Base-by-base conservation (phyloP, 64 coral and sea anemone genomes). In the Stylophora pistillata region DNA sequence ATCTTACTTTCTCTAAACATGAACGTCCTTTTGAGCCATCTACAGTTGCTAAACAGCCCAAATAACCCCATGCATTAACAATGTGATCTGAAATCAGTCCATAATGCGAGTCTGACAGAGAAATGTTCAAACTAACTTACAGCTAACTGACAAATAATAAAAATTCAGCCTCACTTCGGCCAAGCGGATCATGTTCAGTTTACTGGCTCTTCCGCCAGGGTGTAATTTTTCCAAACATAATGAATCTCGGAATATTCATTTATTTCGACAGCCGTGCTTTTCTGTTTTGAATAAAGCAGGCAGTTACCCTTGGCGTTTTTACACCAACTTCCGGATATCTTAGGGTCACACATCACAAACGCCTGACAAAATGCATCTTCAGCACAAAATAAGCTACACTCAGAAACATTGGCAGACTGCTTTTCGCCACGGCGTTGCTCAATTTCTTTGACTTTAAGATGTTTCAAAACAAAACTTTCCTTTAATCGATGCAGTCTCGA, bases 201-300 rank as follows among this genome's bases (percentile, higher is more conserved):
- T 70, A 70, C 25, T 68, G 20, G 63, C 58, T 66, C 56, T 58
- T 30, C 65, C 65, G 52, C 79, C 7, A 23, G 15, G 52, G 20
- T 10, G 80, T 84, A 84, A 69, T 84, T 15, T 84, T 84, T 84
- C 80, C 80, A 84, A 10, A 84, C 80, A 76, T 76, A 65, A 53
- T 63, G 41, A 53, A 87, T 57, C 57, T 32, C 10, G 30, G 85
- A 87, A 74, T 87, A 1, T 4, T 9, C n/a, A 74, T 87, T 71
- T 61, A 25, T 59, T 58, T 58, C 28, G 61, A 87, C 85, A 60
- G 54, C 85, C 17, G 70, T 17, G 25, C 74, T 15, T 13, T 76
- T 53, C 53, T 87, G 70, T 58, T 87, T 58, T 58, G 85, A 87
- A 41, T 87, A 87, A 53, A 76, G 27, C 54, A 87, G 32, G 70